These are phyloP conservation scores for Trypoxylus dichotomus DNA, from an alignment of 1,140 invertebrate genomes.

Conservation along the genomic window DNA sequence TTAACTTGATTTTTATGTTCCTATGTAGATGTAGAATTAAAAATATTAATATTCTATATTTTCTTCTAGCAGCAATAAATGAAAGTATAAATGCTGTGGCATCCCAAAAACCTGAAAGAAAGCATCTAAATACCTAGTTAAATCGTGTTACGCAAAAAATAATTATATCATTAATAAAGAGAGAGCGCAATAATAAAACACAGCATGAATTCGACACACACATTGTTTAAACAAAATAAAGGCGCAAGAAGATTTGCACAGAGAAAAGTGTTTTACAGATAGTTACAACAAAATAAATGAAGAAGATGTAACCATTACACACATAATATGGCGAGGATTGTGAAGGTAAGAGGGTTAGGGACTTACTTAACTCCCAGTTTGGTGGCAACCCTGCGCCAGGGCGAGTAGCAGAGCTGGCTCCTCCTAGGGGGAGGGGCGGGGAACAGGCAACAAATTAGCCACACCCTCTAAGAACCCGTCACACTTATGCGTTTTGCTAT, in stretches of 20 bases:
- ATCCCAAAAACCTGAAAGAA: neutral
- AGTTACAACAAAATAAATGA: constrained; percentile 18
- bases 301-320: constrained; percentile 11
- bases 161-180: neutral
- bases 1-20: no score
- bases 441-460: constrained; percentile 22
- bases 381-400: constrained; percentile 87
- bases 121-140: neutral
- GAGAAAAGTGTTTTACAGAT: neutral
- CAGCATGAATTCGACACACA: neutral
- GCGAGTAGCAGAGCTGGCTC: constrained; percentile 77
- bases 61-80: neutral
- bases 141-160: neutral
- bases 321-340: constrained; percentile 28
- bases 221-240: neutral
- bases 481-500: constrained; percentile 26
- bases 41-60: no score
- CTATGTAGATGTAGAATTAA: no score
- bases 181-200: neutral
- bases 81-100: neutral
- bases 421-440: constrained; percentile 46
- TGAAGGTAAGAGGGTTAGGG: constrained; percentile 43
- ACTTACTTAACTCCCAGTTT: constrained; percentile 94
- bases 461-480: constrained; percentile 32
- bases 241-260: neutral